Evolutionary conservation across 2,888 invertebrate genomes (phyloP).

Genomic region (Meloe dianella): DNA sequence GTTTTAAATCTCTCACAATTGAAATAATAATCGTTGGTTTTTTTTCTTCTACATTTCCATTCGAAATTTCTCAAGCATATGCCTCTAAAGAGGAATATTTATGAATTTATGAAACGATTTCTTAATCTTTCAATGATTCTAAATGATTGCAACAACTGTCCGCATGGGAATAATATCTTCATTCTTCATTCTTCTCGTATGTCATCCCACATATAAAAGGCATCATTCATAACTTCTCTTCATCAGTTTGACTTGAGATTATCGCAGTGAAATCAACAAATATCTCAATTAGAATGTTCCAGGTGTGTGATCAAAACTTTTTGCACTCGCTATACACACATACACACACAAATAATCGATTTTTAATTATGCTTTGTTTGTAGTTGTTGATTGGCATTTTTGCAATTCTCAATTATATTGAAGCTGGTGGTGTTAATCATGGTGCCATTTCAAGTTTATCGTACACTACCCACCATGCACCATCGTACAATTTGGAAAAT

Average conservation of each 20-base stretch:
- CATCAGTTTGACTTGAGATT: not conserved
- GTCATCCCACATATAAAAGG: not conserved
- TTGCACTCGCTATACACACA: too few relatives aligned
- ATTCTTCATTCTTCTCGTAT: not conserved
- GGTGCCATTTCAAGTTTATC: constrained; percentile 34
- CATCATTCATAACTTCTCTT: not conserved
- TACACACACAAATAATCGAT: not conserved
- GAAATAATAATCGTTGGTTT: constrained; percentile 8
- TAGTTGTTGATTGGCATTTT: not conserved
- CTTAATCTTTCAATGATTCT: not conserved
- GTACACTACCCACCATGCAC: constrained; percentile 37
- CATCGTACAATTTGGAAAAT: constrained; percentile 20
- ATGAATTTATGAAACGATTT: not conserved
- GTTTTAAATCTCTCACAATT: constrained; percentile 9
- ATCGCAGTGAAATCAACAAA: not conserved
- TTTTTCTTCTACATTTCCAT: not conserved
- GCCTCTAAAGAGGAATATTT: not conserved
- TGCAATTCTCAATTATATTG: not conserved
- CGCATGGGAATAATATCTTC: not conserved
- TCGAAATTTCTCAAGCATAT: not conserved
- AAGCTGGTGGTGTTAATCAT: constrained; percentile 3
- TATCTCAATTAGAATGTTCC: not conserved
- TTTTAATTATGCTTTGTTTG: not conserved
- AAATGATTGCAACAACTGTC: not conserved
- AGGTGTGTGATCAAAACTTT: too few relatives aligned